phyloP scores from a whole-genome alignment of 2,888 invertebrate genomes.

The Lapara coniferarum region DNA sequence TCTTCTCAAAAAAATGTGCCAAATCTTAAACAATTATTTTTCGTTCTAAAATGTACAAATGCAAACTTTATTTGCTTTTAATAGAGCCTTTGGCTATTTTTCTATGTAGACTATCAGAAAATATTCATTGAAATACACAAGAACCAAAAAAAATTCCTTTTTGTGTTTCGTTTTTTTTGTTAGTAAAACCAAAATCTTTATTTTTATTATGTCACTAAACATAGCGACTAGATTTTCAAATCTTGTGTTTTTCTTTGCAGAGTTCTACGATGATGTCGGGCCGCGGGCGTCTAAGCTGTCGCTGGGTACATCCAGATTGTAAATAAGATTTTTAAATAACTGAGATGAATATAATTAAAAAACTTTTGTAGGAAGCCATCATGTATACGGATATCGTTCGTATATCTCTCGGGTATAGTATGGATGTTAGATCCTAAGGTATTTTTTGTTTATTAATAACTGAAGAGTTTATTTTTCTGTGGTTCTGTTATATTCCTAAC shows the following conservation, averaged over 20 bases:
- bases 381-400: slow-evolving; percentile 27
- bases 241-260: slow-evolving; percentile 55
- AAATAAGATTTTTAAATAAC: slow-evolving; percentile 57
- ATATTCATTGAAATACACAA: too few species aligned
- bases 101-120: too few species aligned
- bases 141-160: too few species aligned
- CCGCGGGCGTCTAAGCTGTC: slow-evolving; percentile 53
- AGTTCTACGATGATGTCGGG: slow-evolving; percentile 75
- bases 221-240: slow-evolving; percentile 14
- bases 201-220: too few species aligned
- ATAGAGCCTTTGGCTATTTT: too few species aligned
- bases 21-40: too few species aligned
- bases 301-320: slow-evolving; percentile 46
- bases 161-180: too few species aligned
- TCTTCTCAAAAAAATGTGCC: too few species aligned
- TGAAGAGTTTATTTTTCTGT: background rate
- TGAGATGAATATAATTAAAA: slow-evolving; percentile 22
- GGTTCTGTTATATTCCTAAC: background rate
- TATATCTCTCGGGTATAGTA: slow-evolving; percentile 10
- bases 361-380: slow-evolving; percentile 29
- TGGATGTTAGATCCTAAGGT: slow-evolving; percentile 1
- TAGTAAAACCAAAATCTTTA: too few species aligned
- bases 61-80: too few species aligned
- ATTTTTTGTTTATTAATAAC: background rate
- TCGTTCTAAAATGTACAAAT: too few species aligned